These are phyloP conservation scores for Corythornis cristatus DNA, from an alignment of 2,113 vertebrate species.

Conservation along the genomic window DNA sequence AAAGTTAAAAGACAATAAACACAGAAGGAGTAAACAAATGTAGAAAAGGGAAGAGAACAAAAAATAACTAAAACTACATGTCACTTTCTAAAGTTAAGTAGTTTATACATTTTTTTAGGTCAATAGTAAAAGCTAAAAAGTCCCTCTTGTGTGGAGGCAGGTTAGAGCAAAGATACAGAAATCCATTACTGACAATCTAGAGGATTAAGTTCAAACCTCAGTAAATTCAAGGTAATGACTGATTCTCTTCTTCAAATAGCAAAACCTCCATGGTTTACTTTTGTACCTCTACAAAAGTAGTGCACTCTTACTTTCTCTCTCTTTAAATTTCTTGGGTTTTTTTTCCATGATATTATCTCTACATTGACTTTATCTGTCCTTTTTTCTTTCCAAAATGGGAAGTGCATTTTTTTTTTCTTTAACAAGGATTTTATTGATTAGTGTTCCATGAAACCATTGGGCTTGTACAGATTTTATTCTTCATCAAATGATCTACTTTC, in stretches of 20 bases:
- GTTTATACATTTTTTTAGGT: not conserved
- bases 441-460: not conserved
- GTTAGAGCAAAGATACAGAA: not conserved
- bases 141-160: not conserved
- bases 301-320: not conserved
- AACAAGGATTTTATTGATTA: not conserved
- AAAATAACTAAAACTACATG: not conserved
- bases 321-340: not conserved
- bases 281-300: not conserved
- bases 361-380: not conserved
- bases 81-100: not conserved
- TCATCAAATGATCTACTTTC: not conserved
- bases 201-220: constrained; percentile 27
- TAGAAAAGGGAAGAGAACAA: not conserved
- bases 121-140: not conserved
- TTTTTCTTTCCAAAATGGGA: not conserved
- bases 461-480: not conserved
- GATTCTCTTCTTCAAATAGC: not conserved
- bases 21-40: not conserved
- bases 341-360: not conserved
- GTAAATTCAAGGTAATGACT: constrained; percentile 17
- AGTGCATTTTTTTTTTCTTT: not conserved
- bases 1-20: not conserved
- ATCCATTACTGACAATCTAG: not conserved
- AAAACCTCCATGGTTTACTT: not conserved